Percentiles rank a stretch among this genome's conserved stretches.
Evolutionary conservation across 2,113 vertebrate species (phyloP).

Genomic region (Nematolebias whitei): DNA sequence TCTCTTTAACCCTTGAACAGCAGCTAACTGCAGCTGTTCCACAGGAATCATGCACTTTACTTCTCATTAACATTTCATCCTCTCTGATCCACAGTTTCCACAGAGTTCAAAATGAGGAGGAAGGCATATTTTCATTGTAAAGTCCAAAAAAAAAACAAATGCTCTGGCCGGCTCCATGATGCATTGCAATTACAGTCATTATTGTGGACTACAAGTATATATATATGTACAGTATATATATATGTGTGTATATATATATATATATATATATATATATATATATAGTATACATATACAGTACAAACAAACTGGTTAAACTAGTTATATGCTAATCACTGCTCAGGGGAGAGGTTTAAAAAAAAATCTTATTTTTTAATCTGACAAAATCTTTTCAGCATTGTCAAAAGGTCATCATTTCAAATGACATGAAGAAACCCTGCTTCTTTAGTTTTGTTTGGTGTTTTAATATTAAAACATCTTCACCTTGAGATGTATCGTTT

Average conservation of each 20-base stretch:
- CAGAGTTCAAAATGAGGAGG: no score
- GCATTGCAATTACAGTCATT: neutral
- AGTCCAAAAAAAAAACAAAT: neutral
- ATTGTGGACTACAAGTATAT: neutral
- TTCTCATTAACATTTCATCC: no score
- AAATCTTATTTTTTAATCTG: neutral
- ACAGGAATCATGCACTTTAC: no score
- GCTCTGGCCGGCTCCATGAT: neutral
- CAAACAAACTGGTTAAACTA: neutral
- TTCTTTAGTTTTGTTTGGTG: neutral
- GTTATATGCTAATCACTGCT: neutral
- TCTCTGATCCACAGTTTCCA: no score
- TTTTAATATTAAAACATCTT: conserved; percentile 4
- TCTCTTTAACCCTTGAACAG: no score
- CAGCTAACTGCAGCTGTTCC: no score
- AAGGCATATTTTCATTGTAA: neutral
- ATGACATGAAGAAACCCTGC: neutral
- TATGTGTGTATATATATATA: no score
- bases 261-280: no score
- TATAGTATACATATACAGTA: no score
- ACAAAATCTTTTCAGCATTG: neutral
- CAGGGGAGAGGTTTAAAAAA: neutral
- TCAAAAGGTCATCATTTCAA: neutral
- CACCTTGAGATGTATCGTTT: conserved; percentile 7
- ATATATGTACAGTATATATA: no score